Base-by-base conservation (phyloP, 2,797 vertebrate genomes). In the Argyrosomus regius region DNA sequence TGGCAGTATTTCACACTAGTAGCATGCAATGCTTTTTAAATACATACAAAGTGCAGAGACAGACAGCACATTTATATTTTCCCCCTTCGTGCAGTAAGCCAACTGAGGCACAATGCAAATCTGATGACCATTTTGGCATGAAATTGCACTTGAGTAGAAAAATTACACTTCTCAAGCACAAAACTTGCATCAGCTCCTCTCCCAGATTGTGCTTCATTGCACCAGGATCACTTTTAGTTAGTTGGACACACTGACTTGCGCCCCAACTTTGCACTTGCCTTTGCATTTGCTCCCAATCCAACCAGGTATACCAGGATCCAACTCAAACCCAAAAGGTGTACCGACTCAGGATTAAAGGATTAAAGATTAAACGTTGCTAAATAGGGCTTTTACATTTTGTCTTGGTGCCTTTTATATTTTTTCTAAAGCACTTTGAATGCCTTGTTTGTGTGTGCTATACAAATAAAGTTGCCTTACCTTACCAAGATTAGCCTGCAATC, bases 141-240 rank as follows among this genome's bases (percentile, higher is more conserved):
- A 84, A 79, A 69, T 72, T 77, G 41, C 26, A 53, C 17, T 66
- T 13, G 22, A 49, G 67, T 8, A 35, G 52, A n/a, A 49, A 48
- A 50, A 62, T 48, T 12, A 57, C 12, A 26, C 26, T 52, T 16
- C 2, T 35, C 5, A 17, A 52, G 58, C 8, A 16, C 28, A 56
- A 26, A 61, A 69, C 8, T 22, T 53, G 28, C 64, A 35, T 46
- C 70, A 28, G 45, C 48, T 72, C 4, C n/a, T 78, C 50, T 46
- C 67, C 39, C 28, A 68, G 46, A 71, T 20, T 54, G 9, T n/a
- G 39, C n/a, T 73, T 43, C 10, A 48, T 49, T 52, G 65, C 13
- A 22, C 3, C 22, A 39, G 12, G 50, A 57, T 45, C 31, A 12
- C 6, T 17, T 17, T 26, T 28, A 53, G n/a, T 6, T 3, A 20